Evolutionary conservation across 2,113 vertebrate genomes (phyloP).

Genomic region (Antechinus stuartii): DNA sequence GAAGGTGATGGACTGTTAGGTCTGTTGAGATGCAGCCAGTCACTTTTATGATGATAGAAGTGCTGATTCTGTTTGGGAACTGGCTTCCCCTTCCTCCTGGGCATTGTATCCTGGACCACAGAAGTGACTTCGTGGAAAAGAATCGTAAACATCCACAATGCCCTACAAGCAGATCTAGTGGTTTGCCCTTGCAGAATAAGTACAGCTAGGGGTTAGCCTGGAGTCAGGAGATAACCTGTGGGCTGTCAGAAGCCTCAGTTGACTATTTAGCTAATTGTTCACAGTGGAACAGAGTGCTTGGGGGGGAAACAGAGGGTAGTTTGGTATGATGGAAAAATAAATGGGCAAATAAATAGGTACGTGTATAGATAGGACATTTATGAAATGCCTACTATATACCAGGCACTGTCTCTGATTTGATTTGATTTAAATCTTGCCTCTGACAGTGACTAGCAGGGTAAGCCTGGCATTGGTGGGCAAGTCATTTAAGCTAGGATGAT

Average conservation of each 20-base stretch:
- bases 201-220: not conserved
- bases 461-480: not conserved
- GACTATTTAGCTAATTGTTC: not conserved
- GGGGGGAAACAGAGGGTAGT: not conserved
- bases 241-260: not conserved
- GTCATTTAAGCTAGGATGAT: not conserved
- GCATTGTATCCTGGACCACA: constrained; percentile 53
- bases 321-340: not conserved
- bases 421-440: not conserved
- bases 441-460: not conserved
- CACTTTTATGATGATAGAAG: constrained; percentile 47
- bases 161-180: constrained; percentile 62
- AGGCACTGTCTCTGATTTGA: too few species aligned
- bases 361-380: not conserved
- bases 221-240: not conserved
- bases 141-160: constrained; percentile 42
- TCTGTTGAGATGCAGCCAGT: constrained; percentile 47
- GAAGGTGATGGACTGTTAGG: constrained; percentile 38
- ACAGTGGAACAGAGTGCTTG: not conserved
- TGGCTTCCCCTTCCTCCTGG: constrained; percentile 67
- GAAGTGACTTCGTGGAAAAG: constrained; percentile 63
- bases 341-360: not conserved
- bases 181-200: constrained; percentile 8
- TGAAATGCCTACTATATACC: not conserved
- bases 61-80: constrained; percentile 54